Base-by-base conservation (phyloP, 2,797 vertebrate species). In the Danio kyathit region DNA sequence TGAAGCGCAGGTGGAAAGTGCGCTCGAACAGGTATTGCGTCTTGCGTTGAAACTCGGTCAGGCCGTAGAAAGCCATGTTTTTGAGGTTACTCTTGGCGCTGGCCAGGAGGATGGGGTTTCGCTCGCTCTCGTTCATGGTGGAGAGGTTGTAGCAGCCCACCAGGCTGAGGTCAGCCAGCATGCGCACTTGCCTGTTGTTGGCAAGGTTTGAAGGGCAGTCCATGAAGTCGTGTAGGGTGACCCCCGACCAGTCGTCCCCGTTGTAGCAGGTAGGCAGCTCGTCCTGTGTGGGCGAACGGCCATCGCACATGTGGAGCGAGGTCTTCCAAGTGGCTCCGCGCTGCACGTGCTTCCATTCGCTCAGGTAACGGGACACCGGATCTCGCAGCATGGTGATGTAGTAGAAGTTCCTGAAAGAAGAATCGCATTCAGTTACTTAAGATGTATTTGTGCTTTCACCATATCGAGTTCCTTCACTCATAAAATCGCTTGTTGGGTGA, bases 11-110 rank as follows among this genome's bases (percentile, higher is more conserved):
- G 91, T 92, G 96, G 93, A 99, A 99, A 91, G 97, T 99, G 92
- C 96, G 96, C 93, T 99, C 98, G 59, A 99, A 99, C 91, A 99
- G 94, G 92, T 97, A 99, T 88, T 99, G 98, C 0, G 98, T 99
- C 93, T 99, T 99, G 89, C 97, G 95, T 88, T 99, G 98, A 88
- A 98, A 99, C 87, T 99, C 98, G 0, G 98, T 99, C 83, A 99
- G 95, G 74, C 98, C 98, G 0, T 96, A 99, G 93, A 99, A 99
- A 44, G 98, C 97, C 98, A 99, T 99, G 89, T 98, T 97, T 91
- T 98, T 98, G 84, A 99, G 89, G 92, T 99, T 99, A 94, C 87
- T 96, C 92, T 97, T 99, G 82, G 98, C 97, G 61, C 97, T 99
- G 90, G 96, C 96, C 72, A 99, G 80, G 44, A 99, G 95, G 88